Evolutionary conservation across 2,797 vertebrate species (phyloP), one percentile per base, ranked within the genome.

Genomic region (Cryptoblepharus egeriae): DNA sequence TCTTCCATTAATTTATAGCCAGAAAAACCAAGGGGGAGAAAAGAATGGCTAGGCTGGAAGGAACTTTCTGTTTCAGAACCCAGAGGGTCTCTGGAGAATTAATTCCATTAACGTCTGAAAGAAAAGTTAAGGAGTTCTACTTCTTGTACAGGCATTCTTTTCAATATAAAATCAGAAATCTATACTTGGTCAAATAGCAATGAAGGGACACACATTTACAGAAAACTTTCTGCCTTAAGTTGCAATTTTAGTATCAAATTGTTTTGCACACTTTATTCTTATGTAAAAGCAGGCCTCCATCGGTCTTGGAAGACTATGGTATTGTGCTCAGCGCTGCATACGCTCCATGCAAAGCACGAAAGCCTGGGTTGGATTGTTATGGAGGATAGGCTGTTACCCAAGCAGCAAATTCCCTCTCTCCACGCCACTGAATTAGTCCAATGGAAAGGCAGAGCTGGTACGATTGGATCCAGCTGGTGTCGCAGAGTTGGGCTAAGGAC

Each of bases 61-160:
- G 60, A 58, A 71, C 67, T 57, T 80, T 70, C 65, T 83, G 42
- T 83, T 76, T 80, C 30, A 28, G 67, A 67, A 32, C 58, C 28
- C 67, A 45, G 76, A 75, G 67, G 32, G 72, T 80, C 81, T 79
- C 77, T 60, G 28, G 77, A 82, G 72, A 80, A 77, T 24, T 42
- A 64, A 64, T 16, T 49, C 55, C 72, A 76, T 83, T 82, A 86
- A 80, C 64, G 42, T 76, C 28, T 64, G 60, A 30, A 75, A 71
- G 61, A 30, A 73, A 78, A 28, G 22, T 63, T 57, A 5, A 75
- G 72, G 12, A 67, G 35, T 63, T 69, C 73, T 70, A 73, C 67
- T 58, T 37, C 42, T 37, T 68, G 26, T 16, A 22, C 57, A 68
- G 26, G 28, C 32, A 61, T 77, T 13, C 26, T 76, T 76, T 55